Percentiles rank a stretch among this genome's conserved stretches.
phyloP scores from a whole-genome alignment of 2,113 vertebrate genomes.

The Neoarius graeffei region DNA sequence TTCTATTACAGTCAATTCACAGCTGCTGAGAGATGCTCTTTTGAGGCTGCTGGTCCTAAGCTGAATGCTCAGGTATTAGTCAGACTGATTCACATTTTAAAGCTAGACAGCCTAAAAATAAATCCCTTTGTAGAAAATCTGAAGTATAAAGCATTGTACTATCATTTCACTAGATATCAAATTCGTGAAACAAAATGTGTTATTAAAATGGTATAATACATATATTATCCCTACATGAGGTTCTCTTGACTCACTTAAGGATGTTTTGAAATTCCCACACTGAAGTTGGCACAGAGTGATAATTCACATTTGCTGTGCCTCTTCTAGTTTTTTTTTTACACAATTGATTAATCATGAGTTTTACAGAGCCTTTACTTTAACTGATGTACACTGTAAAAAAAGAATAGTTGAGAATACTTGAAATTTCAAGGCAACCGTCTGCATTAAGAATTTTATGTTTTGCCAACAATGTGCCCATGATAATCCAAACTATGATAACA shows the following conservation, averaged over 20 bases:
- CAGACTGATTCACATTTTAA: background rate
- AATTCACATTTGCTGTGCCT: background rate
- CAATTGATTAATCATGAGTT: background rate
- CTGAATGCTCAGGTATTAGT: background rate
- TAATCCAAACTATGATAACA: no score
- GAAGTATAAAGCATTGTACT: background rate
- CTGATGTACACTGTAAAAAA: no score
- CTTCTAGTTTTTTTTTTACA: background rate
- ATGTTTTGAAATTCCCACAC: background rate
- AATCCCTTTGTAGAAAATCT: background rate
- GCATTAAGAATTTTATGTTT: no score
- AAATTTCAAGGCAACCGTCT: no score
- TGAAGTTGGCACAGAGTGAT: background rate
- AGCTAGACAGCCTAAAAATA: background rate
- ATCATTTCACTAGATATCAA: background rate
- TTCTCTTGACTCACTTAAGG: background rate
- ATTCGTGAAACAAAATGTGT: background rate
- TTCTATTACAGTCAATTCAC: background rate
- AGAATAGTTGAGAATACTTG: no score
- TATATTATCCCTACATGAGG: background rate
- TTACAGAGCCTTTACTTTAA: background rate
- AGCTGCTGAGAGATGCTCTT: background rate
- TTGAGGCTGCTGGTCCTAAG: background rate
- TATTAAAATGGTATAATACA: background rate
- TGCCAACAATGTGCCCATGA: no score